Percentiles rank a stretch among this genome's conserved stretches.
These are phyloP conservation scores for Oreortyx pictus DNA, from an alignment of 2,797 vertebrate genomes.

Conservation along the genomic window DNA sequence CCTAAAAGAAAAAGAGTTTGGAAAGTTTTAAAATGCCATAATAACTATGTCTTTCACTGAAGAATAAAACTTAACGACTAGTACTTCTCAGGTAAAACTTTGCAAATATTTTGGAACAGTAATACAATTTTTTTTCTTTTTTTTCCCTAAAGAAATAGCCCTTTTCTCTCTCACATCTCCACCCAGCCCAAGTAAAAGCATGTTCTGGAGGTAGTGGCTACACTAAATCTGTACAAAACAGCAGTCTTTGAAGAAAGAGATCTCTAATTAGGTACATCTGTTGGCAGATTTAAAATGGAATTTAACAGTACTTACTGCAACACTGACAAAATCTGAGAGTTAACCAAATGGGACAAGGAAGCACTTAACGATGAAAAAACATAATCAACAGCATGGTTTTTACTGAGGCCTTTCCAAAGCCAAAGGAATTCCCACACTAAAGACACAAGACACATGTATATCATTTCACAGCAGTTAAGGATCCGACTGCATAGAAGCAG, in stretches of 20 bases:
- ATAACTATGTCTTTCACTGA: not conserved
- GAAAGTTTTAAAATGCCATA: not conserved
- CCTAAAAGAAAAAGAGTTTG: slow-evolving; percentile 65
- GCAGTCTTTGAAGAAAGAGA: slow-evolving; percentile 51
- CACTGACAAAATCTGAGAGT: slow-evolving; percentile 59
- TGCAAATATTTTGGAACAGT: not conserved
- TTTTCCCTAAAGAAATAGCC: not conserved
- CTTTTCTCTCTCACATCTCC: not conserved
- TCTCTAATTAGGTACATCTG: slow-evolving; percentile 47
- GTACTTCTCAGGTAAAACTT: not conserved
- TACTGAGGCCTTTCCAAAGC: slow-evolving; percentile 23
- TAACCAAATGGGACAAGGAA: slow-evolving; percentile 51
- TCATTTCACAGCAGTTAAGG: slow-evolving; percentile 42
- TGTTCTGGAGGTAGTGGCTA: not conserved
- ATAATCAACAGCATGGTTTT: slow-evolving; percentile 52
- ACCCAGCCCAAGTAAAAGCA: not conserved
- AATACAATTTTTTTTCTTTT: not conserved
- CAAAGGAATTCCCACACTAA: slow-evolving; percentile 52
- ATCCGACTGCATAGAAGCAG: slow-evolving; percentile 43
- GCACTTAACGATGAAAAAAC: slow-evolving; percentile 38
- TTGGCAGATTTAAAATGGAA: slow-evolving; percentile 45
- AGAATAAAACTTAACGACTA: not conserved
- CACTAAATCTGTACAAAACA: slow-evolving; percentile 34
- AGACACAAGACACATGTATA: slow-evolving; percentile 39
- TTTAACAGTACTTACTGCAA: slow-evolving; percentile 56